Evolutionary conservation across 1,140 invertebrate genomes (phyloP), one percentile per base, ranked within the genome.

Genomic region (Delia radicum): DNA sequence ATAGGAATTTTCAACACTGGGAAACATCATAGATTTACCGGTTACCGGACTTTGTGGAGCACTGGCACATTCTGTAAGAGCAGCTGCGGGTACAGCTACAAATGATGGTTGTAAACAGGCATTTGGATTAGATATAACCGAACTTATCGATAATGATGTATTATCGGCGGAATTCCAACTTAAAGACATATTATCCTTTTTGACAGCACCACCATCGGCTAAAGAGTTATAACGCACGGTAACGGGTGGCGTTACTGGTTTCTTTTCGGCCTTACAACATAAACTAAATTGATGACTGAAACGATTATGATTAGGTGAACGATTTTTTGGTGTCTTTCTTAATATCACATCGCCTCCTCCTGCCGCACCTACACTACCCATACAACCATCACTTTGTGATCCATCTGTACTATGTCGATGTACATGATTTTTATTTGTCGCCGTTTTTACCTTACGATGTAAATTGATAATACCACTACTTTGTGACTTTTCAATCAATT

Each of bases 281-380:
- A 86, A 75, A 37, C 82, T 83, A 33, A 86, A 86, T 75, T 86
- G 84, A 78, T 86, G 84, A 62, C 84, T 86, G 10, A 86, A 84
- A 7, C 84, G 33, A 75, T 86, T 86, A 76, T 85, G 82, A 63
- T 84, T 85, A 0, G 81, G 81, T 4, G 83, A 85, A 7, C 83
- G 83, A 42, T 82, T 78, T 48, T 85, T 85, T 13, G 81, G 80
- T 26, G 81, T 80, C 28, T 85, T 85, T 12, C 81, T 81, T 5
- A 71, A 48, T 12, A 73, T 67, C 4, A 72, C 76, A 24, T 75
- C 76, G n/a, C 24, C 61, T 4, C 80, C 75, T 1, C 81, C 82
- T 2, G 83, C 79, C 72, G 62, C 63, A n/a, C n/a, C n/a, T n/a
- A n/a, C n/a, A 15, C 74, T 77, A 31, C 37, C 69, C n/a, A 74